Evolutionary conservation across 2,797 vertebrate genomes (phyloP).

Genomic region (Enteromius treurensis): DNA sequence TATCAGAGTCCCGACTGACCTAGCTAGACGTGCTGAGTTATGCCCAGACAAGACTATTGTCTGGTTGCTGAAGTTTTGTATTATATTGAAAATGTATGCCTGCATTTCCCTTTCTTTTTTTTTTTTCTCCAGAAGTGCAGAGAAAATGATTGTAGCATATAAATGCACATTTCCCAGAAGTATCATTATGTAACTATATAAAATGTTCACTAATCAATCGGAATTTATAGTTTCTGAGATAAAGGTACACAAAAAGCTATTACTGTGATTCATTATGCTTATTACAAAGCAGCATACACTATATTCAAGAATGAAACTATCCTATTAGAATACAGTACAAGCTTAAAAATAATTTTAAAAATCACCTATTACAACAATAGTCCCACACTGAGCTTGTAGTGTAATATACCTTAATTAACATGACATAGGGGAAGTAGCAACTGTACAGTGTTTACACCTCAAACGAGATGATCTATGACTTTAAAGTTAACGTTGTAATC

Average conservation of each 20-base stretch:
- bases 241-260: background rate
- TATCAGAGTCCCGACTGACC: background rate
- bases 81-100: background rate
- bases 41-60: background rate
- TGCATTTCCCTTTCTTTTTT: background rate
- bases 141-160: background rate
- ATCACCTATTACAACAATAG: background rate
- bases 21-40: background rate
- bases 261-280: background rate
- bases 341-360: background rate
- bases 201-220: background rate
- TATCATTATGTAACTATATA: background rate
- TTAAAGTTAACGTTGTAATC: background rate
- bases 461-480: background rate
- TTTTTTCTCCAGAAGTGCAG: background rate
- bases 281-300: background rate
- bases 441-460: background rate
- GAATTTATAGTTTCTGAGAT: background rate
- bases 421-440: background rate
- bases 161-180: slow-evolving; percentile 8
- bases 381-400: background rate
- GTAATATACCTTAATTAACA: background rate
- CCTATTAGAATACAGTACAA: background rate
- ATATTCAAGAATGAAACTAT: background rate
- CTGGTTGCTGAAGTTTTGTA: background rate